Evolutionary conservation across 2,113 vertebrate genomes (phyloP).

Genomic region (Stigmatopora argus): DNA sequence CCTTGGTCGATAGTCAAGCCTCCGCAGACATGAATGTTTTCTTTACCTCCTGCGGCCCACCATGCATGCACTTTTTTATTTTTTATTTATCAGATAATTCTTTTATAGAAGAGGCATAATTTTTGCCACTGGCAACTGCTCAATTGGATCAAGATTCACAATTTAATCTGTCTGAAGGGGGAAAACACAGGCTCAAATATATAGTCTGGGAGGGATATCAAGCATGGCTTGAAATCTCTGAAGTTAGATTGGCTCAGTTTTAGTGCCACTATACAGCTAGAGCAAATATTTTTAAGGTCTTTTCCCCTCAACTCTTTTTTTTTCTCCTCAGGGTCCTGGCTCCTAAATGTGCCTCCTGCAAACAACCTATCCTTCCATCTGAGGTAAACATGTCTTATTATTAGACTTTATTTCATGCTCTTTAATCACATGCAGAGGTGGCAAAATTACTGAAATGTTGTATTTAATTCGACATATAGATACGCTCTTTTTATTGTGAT

Average conservation of each 20-base stretch:
- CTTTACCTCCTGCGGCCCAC: conserved; percentile 48
- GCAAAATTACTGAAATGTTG: background rate
- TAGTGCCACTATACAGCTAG: background rate
- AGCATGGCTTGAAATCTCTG: conserved; percentile 10
- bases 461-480: background rate
- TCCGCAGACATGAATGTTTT: conserved; percentile 41
- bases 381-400: conserved; percentile 74
- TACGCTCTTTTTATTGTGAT: background rate
- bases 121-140: conserved; percentile 47
- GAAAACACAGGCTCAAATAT: background rate
- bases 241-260: background rate
- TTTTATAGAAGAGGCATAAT: conserved; percentile 41
- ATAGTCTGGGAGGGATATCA: conserved; percentile 8
- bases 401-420: background rate
- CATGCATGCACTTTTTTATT: conserved; percentile 36
- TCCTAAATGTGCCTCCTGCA: conserved; percentile 90
- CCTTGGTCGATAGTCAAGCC: conserved; percentile 36
- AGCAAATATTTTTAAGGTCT: background rate
- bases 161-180: background rate
- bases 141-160: conserved; percentile 7
- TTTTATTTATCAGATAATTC: conserved; percentile 21
- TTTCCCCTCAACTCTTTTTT: conserved; percentile 1
- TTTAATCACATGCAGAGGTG: background rate
- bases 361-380: conserved; percentile 86
- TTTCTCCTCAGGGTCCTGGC: conserved; percentile 78